phyloP scores from a whole-genome alignment of 35 echinoderm and acorn worm genomes.

The Holothuria glaberrima region DNA sequence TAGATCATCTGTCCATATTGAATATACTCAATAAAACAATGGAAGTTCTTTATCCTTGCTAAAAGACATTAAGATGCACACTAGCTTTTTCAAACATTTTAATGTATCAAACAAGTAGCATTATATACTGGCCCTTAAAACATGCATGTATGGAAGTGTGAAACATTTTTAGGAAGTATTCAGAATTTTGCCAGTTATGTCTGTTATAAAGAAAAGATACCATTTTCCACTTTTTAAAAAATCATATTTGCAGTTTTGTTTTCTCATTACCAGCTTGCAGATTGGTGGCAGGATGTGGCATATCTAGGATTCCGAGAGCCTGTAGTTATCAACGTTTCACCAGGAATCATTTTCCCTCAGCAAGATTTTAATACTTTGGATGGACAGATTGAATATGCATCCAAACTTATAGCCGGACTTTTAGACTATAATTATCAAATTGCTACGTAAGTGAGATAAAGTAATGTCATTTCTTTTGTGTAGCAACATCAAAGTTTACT shows the following conservation, averaged over 20 bases:
- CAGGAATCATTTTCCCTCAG: constrained; percentile 77
- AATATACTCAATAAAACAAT: too few relatives aligned
- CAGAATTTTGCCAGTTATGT: too few relatives aligned
- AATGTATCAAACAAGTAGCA: too few relatives aligned
- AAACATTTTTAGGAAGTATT: background rate
- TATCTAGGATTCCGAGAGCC: constrained; percentile 85
- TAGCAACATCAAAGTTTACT: too few relatives aligned
- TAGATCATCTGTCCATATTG: too few relatives aligned
- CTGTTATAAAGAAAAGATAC: too few relatives aligned
- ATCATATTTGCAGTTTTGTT: background rate
- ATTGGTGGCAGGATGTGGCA: constrained; percentile 89
- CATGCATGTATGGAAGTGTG: too few relatives aligned
- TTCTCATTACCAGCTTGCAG: constrained; percentile 71
- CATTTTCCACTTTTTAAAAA: background rate
- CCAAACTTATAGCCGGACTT: constrained; percentile 81
- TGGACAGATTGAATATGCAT: constrained; percentile 79
- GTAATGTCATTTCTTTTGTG: too few relatives aligned
- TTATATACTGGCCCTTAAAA: too few relatives aligned
- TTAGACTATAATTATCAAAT: constrained; percentile 93
- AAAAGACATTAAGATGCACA: too few relatives aligned
- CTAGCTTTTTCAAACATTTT: too few relatives aligned
- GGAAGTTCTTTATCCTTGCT: too few relatives aligned
- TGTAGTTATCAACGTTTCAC: constrained; percentile 68
- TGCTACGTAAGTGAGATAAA: constrained; percentile 71
- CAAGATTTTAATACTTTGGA: constrained; percentile 55